Conservation (phyloP, 1,140 invertebrate species). For the Oryctes rhinoceros region DNA sequence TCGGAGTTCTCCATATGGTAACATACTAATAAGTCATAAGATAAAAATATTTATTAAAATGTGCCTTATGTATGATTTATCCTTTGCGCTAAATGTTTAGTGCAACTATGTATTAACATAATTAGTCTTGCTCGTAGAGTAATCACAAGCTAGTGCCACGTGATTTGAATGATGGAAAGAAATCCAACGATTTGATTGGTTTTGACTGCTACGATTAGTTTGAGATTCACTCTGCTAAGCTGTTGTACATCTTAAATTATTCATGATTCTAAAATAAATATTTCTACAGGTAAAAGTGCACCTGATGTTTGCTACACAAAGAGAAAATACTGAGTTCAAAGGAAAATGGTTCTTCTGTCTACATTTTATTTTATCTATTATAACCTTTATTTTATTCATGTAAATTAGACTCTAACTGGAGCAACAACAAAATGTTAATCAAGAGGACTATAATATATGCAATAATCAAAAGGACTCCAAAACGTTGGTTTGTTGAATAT, state of each 20-base stretch:
- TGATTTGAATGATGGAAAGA: no score
- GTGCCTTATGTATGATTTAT: not conserved
- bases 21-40: not conserved
- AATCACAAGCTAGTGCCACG: no score
- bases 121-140: no score
- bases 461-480: not conserved
- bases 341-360: not conserved
- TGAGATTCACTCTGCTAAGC: no score
- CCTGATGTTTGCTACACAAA: constrained; percentile 12
- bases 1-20: constrained; percentile 49
- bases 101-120: no score
- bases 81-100: not conserved
- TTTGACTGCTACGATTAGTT: no score
- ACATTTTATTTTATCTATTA: not conserved
- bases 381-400: not conserved
- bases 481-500: not conserved
- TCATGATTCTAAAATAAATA: not conserved
- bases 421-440: no score
- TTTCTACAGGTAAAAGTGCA: constrained; percentile 29
- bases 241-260: not conserved
- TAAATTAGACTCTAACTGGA: not conserved
- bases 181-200: no score
- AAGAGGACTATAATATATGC: not conserved
- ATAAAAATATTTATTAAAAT: not conserved
- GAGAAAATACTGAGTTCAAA: not conserved